Conservation (phyloP, 2,888 invertebrate species). For the Ormyrus rosae region DNA sequence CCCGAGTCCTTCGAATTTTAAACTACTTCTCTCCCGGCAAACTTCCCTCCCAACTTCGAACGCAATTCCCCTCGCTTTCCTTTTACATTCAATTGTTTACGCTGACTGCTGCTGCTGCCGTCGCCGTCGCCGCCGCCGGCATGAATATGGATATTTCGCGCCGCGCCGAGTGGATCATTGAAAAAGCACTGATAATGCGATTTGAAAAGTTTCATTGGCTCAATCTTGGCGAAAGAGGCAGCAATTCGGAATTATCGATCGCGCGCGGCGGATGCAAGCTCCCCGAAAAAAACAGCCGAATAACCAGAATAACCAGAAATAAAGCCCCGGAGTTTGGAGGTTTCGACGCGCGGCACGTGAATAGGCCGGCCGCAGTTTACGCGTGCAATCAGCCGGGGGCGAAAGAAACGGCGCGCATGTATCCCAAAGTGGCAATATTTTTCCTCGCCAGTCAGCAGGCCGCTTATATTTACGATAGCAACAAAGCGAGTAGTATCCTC, state of each 20-base stretch:
- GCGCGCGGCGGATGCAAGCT: neutral
- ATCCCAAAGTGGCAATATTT: constrained; percentile 38
- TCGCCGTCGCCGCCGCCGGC: no score
- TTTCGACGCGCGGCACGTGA: neutral
- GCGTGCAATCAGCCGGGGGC: neutral
- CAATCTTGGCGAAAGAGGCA: neutral
- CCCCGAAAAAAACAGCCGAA: neutral
- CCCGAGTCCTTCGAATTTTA: constrained; percentile 26
- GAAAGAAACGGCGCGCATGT: neutral
- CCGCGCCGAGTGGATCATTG: no score
- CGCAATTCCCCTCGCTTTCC: neutral
- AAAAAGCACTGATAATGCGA: no score
- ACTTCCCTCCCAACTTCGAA: constrained; percentile 6
- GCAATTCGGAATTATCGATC: neutral
- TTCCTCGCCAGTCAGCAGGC: constrained; percentile 20
- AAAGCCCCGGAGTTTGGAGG: neutral
- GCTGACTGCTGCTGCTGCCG: neutral
- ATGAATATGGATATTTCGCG: neutral
- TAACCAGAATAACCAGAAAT: neutral
- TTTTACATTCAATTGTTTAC: constrained; percentile 28
- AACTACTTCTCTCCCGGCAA: constrained; percentile 3
- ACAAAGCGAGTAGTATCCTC: constrained; percentile 35
- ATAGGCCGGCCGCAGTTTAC: neutral
- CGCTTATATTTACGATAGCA: constrained; percentile 42
- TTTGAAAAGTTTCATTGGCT: no score